Conservation (phyloP, 2,797 vertebrate species). For the Diplodus puntazzo region DNA sequence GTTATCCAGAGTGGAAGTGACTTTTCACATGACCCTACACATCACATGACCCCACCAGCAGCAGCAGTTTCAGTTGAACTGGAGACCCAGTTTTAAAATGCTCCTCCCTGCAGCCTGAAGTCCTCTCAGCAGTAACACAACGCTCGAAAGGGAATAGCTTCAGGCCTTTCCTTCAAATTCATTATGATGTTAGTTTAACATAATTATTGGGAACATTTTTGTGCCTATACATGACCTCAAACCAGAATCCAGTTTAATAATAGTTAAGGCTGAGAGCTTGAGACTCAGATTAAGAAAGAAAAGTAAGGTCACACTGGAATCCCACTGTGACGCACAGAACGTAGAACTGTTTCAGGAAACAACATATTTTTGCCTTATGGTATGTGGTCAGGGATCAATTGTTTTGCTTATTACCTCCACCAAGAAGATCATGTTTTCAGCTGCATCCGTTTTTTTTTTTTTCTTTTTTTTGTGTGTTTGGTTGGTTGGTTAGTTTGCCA, state of each 20-base stretch:
- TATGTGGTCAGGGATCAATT: too few species aligned
- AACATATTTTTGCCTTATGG: too few species aligned
- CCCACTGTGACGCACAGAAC: neutral
- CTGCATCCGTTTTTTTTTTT: too few species aligned
- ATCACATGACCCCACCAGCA: constrained; percentile 53
- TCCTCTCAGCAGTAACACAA: constrained; percentile 71
- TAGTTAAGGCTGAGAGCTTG: constrained; percentile 1
- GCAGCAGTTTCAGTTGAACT: constrained; percentile 31
- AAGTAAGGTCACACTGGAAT: neutral
- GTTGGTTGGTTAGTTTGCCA: too few species aligned
- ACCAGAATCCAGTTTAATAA: constrained; percentile 49
- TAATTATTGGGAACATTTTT: constrained; percentile 59
- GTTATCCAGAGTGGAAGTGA: constrained; percentile 67
- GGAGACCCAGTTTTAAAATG: constrained; percentile 26
- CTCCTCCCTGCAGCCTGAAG: constrained; percentile 44
- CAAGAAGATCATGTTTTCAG: too few species aligned
- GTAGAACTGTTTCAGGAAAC: neutral
- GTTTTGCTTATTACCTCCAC: too few species aligned
- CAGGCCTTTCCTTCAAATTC: constrained; percentile 71
- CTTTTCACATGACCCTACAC: constrained; percentile 72
- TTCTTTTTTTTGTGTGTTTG: too few species aligned
- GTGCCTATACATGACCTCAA: constrained; percentile 36
- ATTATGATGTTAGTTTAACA: constrained; percentile 67
- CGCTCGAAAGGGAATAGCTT: constrained; percentile 73
- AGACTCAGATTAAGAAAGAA: constrained; percentile 4